phyloP scores from a whole-genome alignment of 2,888 invertebrate genomes.

The Creontiades dilutus region DNA sequence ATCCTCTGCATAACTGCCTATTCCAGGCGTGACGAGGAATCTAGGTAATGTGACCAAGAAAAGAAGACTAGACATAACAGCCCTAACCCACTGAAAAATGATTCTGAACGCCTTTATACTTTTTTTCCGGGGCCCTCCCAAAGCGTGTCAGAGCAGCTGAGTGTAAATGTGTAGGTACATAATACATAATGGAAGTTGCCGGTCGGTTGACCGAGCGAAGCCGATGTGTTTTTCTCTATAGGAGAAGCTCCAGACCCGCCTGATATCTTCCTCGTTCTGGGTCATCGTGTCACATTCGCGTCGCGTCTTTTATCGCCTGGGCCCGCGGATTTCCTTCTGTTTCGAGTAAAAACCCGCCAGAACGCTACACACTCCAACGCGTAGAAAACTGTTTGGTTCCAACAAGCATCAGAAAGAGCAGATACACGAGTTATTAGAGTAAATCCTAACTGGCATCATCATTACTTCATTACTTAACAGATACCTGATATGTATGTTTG shows the following conservation, averaged over 20 bases:
- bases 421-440: too few relatives aligned
- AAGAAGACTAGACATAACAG: background rate
- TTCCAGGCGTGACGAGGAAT: conserved; percentile 3
- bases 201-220: background rate
- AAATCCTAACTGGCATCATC: too few relatives aligned
- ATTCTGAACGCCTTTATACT: background rate
- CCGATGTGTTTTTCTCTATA: background rate
- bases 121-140: background rate
- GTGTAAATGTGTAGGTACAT: background rate
- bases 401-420: too few relatives aligned
- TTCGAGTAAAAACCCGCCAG: background rate
- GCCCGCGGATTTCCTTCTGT: background rate
- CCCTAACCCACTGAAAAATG: background rate
- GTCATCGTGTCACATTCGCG: conserved; percentile 37
- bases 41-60: conserved; percentile 13
- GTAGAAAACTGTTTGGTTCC: too few relatives aligned
- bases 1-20: background rate
- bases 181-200: conserved; percentile 27
- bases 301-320: conserved; percentile 5
- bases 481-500: too few relatives aligned
- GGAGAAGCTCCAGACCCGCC: background rate
- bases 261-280: conserved; percentile 32
- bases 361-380: too few relatives aligned
- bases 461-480: too few relatives aligned
- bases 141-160: conserved; percentile 9